Conservation (phyloP, 2,113 vertebrate genomes). For the Sphaerodactylus townsendi region DNA sequence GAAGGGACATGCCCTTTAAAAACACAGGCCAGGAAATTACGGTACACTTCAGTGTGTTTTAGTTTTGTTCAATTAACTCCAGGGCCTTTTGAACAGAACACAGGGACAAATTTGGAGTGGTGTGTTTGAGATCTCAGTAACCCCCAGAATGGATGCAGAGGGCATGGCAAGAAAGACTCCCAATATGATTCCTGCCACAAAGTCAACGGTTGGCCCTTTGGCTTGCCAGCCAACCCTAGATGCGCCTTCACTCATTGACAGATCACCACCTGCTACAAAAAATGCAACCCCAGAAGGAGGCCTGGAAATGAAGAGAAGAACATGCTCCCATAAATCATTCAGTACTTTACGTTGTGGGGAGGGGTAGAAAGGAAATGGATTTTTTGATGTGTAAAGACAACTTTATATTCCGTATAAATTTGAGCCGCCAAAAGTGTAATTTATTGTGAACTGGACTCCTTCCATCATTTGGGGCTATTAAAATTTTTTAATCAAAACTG, state of each 20-base stretch:
- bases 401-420: slow-evolving; percentile 15
- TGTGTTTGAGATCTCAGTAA: no score
- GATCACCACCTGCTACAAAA: background rate
- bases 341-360: background rate
- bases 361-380: slow-evolving; percentile 41
- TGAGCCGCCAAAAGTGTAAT: slow-evolving; percentile 42
- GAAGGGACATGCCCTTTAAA: no score
- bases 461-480: slow-evolving; percentile 65
- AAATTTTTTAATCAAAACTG: slow-evolving; percentile 76
- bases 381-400: slow-evolving; percentile 49
- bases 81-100: no score
- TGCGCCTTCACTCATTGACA: background rate
- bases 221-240: background rate
- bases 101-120: no score
- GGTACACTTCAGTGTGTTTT: no score
- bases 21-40: no score
- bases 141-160: no score
- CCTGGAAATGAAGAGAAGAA: slow-evolving; percentile 12
- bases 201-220: no score
- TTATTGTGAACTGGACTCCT: slow-evolving; percentile 33
- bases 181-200: no score
- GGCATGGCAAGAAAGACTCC: no score
- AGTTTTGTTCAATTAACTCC: no score
- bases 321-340: background rate
- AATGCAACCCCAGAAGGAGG: background rate